These are phyloP conservation scores for Colistium nudipinnis DNA, from an alignment of 2,113 vertebrate species.

Conservation along the genomic window DNA sequence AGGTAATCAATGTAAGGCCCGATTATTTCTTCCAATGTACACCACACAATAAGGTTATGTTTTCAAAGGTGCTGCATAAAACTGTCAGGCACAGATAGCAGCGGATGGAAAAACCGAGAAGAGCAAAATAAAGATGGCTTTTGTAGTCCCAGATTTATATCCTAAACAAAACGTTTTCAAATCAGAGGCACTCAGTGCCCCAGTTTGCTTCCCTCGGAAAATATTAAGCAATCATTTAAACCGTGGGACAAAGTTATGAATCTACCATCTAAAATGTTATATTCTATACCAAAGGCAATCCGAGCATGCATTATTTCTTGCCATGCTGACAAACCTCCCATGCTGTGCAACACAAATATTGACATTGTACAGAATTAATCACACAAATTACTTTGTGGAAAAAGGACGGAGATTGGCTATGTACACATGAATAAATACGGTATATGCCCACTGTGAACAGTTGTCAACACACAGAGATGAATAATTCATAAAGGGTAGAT, in stretches of 20 bases:
- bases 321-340: slow-evolving; percentile 19
- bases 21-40: background rate
- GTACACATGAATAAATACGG: slow-evolving; percentile 46
- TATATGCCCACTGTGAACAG: slow-evolving; percentile 54
- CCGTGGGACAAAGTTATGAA: slow-evolving; percentile 20
- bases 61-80: slow-evolving; percentile 1
- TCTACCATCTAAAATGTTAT: slow-evolving; percentile 31
- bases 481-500: slow-evolving; percentile 65
- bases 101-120: slow-evolving; percentile 13
- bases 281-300: slow-evolving; percentile 13
- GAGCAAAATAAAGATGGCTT: slow-evolving; percentile 14
- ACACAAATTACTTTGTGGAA: slow-evolving; percentile 49
- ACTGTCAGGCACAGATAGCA: background rate
- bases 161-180: slow-evolving; percentile 45
- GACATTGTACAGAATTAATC: slow-evolving; percentile 54
- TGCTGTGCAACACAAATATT: slow-evolving; percentile 51
- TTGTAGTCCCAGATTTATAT: slow-evolving; percentile 47
- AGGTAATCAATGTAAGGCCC: background rate
- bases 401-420: slow-evolving; percentile 17
- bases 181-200: slow-evolving; percentile 14
- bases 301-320: slow-evolving; percentile 22
- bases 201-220: slow-evolving; percentile 30
- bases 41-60: background rate
- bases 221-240: slow-evolving; percentile 58
- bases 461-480: slow-evolving; percentile 59